Evolutionary conservation across 2,113 vertebrate species (phyloP), one percentile per base, ranked within the genome.

Genomic region (Vimba vimba): DNA sequence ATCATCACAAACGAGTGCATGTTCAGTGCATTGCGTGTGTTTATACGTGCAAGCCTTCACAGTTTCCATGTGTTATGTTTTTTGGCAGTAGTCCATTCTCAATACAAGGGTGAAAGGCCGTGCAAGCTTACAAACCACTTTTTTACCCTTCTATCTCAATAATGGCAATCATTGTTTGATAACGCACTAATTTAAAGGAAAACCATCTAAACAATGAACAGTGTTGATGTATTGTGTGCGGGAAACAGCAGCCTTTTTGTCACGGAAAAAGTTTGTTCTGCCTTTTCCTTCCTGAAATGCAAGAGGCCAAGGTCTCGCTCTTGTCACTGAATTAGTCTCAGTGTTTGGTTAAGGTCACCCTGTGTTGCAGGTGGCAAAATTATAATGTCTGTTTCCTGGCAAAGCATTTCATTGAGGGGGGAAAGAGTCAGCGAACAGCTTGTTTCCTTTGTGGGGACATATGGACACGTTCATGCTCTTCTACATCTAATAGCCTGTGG

Each of bases 231-330:
- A 62, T 74, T 88, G 74, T 80, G n/a, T 57, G 57, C 36, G 50
- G 77, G 33, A 84, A 75, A 76, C 64, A 33, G 64, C 66, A 79
- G 47, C 30, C 45, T 84, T 88, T 80, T 50, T 84, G 66, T 83
- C 15, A 59, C 77, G 50, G 76, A 30, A 69, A 60, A 30, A 12
- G 52, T 68, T 71, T 73, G 60, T 73, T 73, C 60, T 86, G 86
- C 78, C 33, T 83, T 83, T 89, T 89, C 88, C 88, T 89, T 87
- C 88, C 83, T 89, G 77, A 85, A 87, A 85, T 43, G 7, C 52
- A 77, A 69, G 71, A 79, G 82, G 25, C 82, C 36, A n/a, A 77
- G 79, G 80, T 77, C 83, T 73, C 33, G 27, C 50, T 87, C 78
- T 60, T 74, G 79, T 87, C 79, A 57, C 30, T 78, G 86, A 75